phyloP scores from a whole-genome alignment of 2,113 vertebrate species.

The Dolichallabes microphthalmus region DNA sequence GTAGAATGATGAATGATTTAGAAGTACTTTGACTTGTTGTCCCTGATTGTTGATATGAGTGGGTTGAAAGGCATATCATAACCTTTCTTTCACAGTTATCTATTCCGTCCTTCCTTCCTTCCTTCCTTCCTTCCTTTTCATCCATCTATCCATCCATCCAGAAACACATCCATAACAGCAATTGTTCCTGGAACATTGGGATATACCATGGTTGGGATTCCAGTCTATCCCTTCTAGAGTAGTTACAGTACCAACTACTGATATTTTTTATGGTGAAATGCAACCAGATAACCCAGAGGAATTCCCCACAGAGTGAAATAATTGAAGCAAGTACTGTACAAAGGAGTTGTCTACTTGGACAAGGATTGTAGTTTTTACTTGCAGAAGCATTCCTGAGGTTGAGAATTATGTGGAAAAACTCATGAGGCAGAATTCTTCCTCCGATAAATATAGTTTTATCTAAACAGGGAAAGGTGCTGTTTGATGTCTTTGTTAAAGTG shows the following conservation, averaged over 20 bases:
- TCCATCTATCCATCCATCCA: background rate
- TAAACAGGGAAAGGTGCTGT: conserved; percentile 13
- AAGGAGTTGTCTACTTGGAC: background rate
- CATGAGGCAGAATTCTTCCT: background rate
- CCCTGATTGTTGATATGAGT: background rate
- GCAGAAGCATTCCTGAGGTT: background rate
- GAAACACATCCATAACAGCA: background rate
- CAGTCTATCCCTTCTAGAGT: conserved; percentile 2
- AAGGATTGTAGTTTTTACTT: background rate
- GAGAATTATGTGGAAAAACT: background rate
- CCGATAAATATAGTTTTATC: conserved; percentile 15
- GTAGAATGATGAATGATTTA: background rate
- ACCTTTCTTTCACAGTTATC: conserved; percentile 1
- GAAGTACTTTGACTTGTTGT: background rate
- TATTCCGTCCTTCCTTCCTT: too few relatives aligned
- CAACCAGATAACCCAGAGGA: background rate
- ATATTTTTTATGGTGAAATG: background rate
- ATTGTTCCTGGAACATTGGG: background rate
- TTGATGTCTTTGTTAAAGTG: conserved; percentile 30
- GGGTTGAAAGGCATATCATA: conserved; percentile 41
- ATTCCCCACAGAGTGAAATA: background rate
- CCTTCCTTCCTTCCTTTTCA: background rate
- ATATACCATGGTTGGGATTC: background rate
- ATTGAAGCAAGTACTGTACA: background rate
- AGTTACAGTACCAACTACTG: background rate